Evolutionary conservation across 2,113 vertebrate genomes (phyloP).

Genomic region (Ceratotherium simum): DNA sequence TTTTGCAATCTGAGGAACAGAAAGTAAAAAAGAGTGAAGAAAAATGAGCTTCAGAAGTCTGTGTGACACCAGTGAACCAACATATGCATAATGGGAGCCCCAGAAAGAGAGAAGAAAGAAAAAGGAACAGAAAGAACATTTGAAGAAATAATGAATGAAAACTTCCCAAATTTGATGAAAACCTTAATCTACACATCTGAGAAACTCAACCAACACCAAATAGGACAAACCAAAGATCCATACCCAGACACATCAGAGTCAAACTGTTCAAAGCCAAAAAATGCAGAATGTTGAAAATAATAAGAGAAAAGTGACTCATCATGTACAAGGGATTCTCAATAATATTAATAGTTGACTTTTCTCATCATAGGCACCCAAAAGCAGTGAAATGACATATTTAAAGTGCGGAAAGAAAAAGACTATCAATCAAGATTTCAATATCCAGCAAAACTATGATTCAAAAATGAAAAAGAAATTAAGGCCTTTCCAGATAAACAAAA

Average conservation of each 20-base stretch:
- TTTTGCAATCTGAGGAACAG: neutral
- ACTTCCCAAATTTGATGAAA: neutral
- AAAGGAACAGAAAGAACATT: neutral
- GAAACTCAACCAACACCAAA: neutral
- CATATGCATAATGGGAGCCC: neutral
- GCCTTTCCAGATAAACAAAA: neutral
- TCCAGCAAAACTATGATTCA: neutral
- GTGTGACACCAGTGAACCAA: neutral
- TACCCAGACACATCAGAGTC: neutral
- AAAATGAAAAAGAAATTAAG: slow-evolving; percentile 40
- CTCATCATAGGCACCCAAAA: neutral
- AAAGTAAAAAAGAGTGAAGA: neutral
- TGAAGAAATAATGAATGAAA: neutral
- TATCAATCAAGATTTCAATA: neutral
- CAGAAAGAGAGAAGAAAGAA: neutral
- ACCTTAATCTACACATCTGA: neutral
- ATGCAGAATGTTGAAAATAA: neutral
- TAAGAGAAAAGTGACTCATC: neutral
- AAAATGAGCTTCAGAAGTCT: neutral
- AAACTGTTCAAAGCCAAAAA: neutral
- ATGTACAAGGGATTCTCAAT: neutral
- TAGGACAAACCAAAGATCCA: neutral
- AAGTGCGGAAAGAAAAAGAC: neutral
- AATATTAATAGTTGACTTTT: neutral
- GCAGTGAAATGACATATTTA: neutral